Percentiles rank a stretch among this genome's conserved stretches.
Evolutionary conservation across 2,888 invertebrate genomes (phyloP).

Genomic region (Tenthredo amoena): DNA sequence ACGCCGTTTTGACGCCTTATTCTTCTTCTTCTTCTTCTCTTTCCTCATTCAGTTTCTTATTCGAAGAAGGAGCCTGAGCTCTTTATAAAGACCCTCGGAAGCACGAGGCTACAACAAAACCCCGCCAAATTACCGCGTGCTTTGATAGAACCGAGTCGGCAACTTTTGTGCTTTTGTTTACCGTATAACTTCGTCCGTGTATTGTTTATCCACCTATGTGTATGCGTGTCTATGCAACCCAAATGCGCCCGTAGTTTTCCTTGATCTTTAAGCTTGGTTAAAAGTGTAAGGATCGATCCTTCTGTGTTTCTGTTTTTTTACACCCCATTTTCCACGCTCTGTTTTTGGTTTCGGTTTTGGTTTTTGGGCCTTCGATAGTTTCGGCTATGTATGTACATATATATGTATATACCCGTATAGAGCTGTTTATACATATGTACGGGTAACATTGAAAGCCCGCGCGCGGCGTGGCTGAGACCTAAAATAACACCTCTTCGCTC

Average conservation of each 20-base stretch:
- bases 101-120: slow-evolving; percentile 19
- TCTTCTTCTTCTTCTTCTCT: neutral
- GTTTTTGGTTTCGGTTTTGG: slow-evolving; percentile 5
- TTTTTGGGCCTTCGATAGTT: slow-evolving; percentile 15
- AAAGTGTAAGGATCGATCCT: neutral
- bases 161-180: neutral
- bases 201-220: neutral
- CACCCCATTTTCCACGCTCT: slow-evolving; percentile 17
- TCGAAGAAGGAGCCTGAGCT: neutral
- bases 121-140: slow-evolving; percentile 39
- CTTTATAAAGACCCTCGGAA: slow-evolving; percentile 21
- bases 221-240: neutral
- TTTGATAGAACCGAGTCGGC: slow-evolving; percentile 35
- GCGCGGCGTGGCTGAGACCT: slow-evolving; percentile 9
- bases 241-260: neutral
- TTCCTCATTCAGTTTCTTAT: neutral
- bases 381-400: neutral
- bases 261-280: slow-evolving; percentile 17
- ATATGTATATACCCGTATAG: neutral
- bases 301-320: neutral
- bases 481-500: slow-evolving; percentile 50
- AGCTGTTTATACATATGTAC: neutral
- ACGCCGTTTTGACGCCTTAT: slow-evolving; percentile 34
- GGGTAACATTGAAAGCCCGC: neutral
- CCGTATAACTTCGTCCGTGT: neutral